Evolutionary conservation across 2,113 vertebrate species (phyloP).

Genomic region (Oceanodroma tethys): DNA sequence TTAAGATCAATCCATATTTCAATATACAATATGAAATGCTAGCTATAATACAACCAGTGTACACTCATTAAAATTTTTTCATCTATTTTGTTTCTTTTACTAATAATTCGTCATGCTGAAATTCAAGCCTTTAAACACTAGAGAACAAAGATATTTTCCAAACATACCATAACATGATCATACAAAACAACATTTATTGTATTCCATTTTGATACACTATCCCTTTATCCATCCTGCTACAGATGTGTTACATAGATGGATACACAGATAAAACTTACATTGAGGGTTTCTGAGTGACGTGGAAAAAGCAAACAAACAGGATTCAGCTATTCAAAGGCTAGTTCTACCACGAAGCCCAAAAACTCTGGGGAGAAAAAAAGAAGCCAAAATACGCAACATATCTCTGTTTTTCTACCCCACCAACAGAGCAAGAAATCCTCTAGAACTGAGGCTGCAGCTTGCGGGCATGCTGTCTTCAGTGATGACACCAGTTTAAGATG

Average conservation of each 20-base stretch:
- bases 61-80: background rate
- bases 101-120: background rate
- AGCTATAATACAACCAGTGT: background rate
- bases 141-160: background rate
- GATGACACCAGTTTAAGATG: background rate
- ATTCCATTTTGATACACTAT: background rate
- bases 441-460: background rate
- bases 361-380: background rate
- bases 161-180: background rate
- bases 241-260: background rate
- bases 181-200: background rate
- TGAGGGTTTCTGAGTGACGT: background rate
- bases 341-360: background rate
- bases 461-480: background rate
- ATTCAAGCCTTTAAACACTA: background rate
- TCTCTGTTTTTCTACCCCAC: background rate
- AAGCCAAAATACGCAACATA: background rate
- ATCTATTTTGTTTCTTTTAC: background rate
- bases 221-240: background rate
- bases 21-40: background rate
- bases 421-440: background rate
- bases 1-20: background rate
- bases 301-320: background rate
- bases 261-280: background rate
- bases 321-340: background rate